Conservation (phyloP, 2,888 invertebrate species). For the Drosophila melanosoma region DNA sequence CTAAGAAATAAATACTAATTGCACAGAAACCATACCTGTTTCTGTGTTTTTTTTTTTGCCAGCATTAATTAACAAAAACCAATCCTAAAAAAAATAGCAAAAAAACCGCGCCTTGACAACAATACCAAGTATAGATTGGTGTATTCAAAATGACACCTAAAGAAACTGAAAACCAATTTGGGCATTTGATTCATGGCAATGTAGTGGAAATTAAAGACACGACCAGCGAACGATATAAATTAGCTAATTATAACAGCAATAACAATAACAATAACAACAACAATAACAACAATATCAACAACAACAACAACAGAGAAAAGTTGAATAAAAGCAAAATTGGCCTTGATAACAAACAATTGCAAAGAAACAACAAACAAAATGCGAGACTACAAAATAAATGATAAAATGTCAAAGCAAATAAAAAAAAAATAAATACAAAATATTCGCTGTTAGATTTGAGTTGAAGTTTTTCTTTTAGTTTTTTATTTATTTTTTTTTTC, state of each 20-base stretch:
- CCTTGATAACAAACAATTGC: constrained; percentile 58
- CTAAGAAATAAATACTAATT: constrained; percentile 58
- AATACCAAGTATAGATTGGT: constrained; percentile 1
- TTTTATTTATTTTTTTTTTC: background rate
- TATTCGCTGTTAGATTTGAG: constrained; percentile 60
- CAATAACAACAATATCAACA: background rate
- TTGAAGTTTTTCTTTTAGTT: background rate
- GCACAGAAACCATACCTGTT: constrained; percentile 41
- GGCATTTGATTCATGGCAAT: constrained; percentile 2
- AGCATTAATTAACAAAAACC: constrained; percentile 64
- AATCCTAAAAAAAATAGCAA: constrained; percentile 11
- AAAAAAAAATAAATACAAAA: constrained; percentile 24
- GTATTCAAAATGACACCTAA: constrained; percentile 37
- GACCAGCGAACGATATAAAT: constrained; percentile 57
- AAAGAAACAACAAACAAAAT: constrained; percentile 28
- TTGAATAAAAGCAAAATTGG: constrained; percentile 23
- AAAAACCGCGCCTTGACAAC: constrained; percentile 42
- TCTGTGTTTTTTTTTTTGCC: constrained; percentile 11
- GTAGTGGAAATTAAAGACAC: constrained; percentile 27
- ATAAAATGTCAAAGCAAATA: constrained; percentile 69
- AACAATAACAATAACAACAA: constrained; percentile 8
- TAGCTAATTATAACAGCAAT: constrained; percentile 63
- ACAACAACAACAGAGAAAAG: constrained; percentile 7
- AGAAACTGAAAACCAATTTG: constrained; percentile 16
- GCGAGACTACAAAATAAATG: constrained; percentile 22